Percentiles rank a stretch among this genome's conserved stretches.
These are phyloP conservation scores for Limnothrissa miodon DNA, from an alignment of 2,113 vertebrate species.

Conservation along the genomic window DNA sequence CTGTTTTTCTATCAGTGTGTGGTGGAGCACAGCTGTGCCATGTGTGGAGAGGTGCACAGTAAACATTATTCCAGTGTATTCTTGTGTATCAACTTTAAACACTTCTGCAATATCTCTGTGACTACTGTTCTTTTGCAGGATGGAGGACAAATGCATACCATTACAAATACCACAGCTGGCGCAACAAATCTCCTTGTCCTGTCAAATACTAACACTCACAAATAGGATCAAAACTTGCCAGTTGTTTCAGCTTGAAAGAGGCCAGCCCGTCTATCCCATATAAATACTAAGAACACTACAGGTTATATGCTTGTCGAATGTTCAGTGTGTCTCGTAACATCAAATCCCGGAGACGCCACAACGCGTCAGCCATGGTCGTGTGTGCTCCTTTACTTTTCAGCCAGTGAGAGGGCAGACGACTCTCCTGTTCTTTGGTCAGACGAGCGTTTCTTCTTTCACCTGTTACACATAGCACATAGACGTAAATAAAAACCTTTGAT, in stretches of 20 bases:
- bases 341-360: conserved; percentile 95
- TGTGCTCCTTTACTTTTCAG: conserved; percentile 98
- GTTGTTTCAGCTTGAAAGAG: neutral
- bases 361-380: conserved; percentile 93
- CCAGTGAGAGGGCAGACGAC: conserved; percentile 93
- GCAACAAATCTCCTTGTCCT: conserved; percentile 14
- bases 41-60: neutral
- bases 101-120: neutral
- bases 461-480: conserved; percentile 56
- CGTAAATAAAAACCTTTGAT: too few relatives aligned
- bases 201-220: conserved; percentile 15
- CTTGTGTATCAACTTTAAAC: conserved; percentile 3
- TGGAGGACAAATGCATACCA: neutral
- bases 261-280: neutral
- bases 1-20: conserved; percentile 20
- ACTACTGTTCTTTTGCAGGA: neutral
- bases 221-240: neutral
- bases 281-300: conserved; percentile 65
- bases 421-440: conserved; percentile 94
- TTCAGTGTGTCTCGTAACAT: conserved; percentile 97
- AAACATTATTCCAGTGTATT: conserved; percentile 19
- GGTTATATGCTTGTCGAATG: conserved; percentile 90
- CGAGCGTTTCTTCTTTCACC: conserved; percentile 88
- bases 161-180: neutral
- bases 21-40: neutral